These are phyloP conservation scores for Mesoligia furuncula DNA, from an alignment of 2,888 invertebrate genomes.

Conservation along the genomic window DNA sequence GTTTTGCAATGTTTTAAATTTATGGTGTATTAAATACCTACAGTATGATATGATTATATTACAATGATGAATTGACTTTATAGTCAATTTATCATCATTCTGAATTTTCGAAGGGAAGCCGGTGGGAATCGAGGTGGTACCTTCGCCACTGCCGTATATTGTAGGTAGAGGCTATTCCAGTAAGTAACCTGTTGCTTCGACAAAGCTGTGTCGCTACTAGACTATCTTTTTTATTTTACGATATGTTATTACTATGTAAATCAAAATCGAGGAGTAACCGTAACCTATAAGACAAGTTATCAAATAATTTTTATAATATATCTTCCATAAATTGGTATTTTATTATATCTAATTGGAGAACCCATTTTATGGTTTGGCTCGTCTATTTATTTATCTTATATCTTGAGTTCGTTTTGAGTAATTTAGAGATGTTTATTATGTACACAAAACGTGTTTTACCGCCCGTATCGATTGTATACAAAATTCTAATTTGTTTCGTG, in stretches of 20 bases:
- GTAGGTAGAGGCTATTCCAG: slow-evolving; percentile 5
- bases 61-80: no score
- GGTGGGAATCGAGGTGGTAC: no score
- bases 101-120: no score
- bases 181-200: slow-evolving; percentile 46
- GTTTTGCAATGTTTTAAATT: no score
- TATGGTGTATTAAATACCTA: no score
- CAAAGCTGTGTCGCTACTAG: not conserved
- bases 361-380: slow-evolving; percentile 24
- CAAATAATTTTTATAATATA: slow-evolving; percentile 1
- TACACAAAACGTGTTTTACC: slow-evolving; percentile 35
- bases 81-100: no score
- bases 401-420: slow-evolving; percentile 29
- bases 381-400: slow-evolving; percentile 41
- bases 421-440: slow-evolving; percentile 41
- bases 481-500: slow-evolving; percentile 30
- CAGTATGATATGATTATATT: no score
- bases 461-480: slow-evolving; percentile 44
- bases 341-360: slow-evolving; percentile 25
- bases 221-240: not conserved
- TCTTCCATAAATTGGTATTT: slow-evolving; percentile 33
- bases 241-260: not conserved
- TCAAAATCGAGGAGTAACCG: not conserved
- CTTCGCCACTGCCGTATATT: not conserved
- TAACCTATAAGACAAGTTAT: slow-evolving; percentile 5